Base-by-base conservation (phyloP, 2,888 invertebrate species). In the Rhimphoctona megacephalus region DNA sequence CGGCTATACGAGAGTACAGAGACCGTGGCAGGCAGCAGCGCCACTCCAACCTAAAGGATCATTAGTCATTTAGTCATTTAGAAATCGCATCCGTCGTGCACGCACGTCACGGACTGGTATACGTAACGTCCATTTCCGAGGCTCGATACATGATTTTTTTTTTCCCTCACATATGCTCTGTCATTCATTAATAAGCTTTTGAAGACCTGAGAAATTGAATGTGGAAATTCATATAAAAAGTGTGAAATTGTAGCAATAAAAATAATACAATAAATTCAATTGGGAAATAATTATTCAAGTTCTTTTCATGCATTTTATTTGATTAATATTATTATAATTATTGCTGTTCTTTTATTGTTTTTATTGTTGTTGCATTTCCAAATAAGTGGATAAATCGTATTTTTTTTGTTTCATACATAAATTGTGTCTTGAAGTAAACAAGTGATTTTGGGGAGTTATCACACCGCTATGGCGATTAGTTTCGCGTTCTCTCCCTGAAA, bases 51-150 rank as follows among this genome's bases (percentile, higher is more conserved):
- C 33, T 39, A 61, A 52, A 78, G 52, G 83, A 86, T 83, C 83
- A 86, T 86, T 83, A 83, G 83, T 86, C 86, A 86, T 83, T 77
- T 81, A 54, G 86, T 81, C 77, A 81, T 83, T 86, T 86, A 83
- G 81, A 86, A 83, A 86, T 86, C 81, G 86, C 67, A 81, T 83
- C 80, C 70, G 70, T 74, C 79, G 82, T 73, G 66, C 78, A 81
- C 67, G 61, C 81, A 57, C 73, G 81, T 25, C 77, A 67, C 66
- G 46, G 25, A 66, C 67, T 61, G 19, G 69, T 49, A 61, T 61
- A 78, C 77, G 43, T 72, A 81, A 73, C 67, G 11, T 67, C 66
- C 73, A 66, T 73, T 81, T 76, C 81, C 57, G 74, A 74, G 54
- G 19, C 54, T 74, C 64, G 72, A n/a, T 72, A 36, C 36, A 72